Evolutionary conservation across 1,140 invertebrate species (phyloP).

Genomic region (Eriocheir sinensis): DNA sequence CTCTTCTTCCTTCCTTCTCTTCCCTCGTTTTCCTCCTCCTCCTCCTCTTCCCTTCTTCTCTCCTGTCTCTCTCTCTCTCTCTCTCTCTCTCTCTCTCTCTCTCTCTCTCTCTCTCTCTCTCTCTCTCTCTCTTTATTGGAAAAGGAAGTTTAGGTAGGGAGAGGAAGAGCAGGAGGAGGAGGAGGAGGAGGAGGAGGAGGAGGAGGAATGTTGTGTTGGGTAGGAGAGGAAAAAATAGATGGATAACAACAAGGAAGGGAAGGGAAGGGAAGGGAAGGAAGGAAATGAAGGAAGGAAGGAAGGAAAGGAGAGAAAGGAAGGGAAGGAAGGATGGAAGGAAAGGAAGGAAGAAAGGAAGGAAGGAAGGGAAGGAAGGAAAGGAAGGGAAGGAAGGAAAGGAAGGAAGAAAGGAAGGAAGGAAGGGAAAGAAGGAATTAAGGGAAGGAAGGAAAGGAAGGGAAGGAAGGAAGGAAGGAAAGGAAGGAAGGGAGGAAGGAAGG

Average conservation of each 20-base stretch:
- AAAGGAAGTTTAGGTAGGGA: neutral
- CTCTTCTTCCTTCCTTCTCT: neutral
- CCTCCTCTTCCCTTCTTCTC: neutral
- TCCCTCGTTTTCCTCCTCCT: neutral
- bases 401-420: neutral
- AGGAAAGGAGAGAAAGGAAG: neutral
- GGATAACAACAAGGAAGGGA: neutral
- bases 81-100: slow-evolving; percentile 54
- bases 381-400: neutral
- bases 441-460: neutral
- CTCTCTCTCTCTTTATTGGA: slow-evolving; percentile 5
- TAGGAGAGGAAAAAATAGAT: neutral
- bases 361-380: neutral
- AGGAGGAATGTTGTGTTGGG: neutral
- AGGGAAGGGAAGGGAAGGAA: neutral
- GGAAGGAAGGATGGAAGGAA: too few relatives aligned
- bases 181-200: slow-evolving; percentile 18
- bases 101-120: slow-evolving; percentile 50
- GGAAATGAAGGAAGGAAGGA: neutral
- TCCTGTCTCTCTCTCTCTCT: slow-evolving; percentile 37
- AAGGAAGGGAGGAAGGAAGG: too few relatives aligned
- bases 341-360: neutral
- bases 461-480: neutral
- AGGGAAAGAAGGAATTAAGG: neutral
- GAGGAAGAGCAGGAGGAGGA: slow-evolving; percentile 24